phyloP scores from a whole-genome alignment of 30 jellyfish, hydroid and myxozoan species.

The Chrysaora quinquecirrha region DNA sequence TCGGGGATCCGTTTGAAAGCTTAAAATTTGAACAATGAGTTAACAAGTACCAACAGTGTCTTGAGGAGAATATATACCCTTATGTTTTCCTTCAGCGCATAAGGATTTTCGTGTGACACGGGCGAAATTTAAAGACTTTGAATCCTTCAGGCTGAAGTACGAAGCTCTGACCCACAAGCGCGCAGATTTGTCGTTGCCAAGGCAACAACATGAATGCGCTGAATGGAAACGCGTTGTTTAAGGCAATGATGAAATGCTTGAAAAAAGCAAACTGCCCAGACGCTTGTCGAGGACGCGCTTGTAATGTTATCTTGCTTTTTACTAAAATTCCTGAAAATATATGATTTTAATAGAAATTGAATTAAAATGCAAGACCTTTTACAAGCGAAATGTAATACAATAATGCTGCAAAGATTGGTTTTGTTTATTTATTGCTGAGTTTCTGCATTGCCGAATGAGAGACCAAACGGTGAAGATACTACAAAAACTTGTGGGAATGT shows the following conservation, averaged over 20 bases:
- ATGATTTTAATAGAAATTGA: not conserved
- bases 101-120: too few relatives aligned
- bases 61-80: too few relatives aligned
- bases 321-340: not conserved
- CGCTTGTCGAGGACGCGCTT: slow-evolving; percentile 47
- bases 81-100: too few relatives aligned
- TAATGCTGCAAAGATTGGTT: too few relatives aligned
- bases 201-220: slow-evolving; percentile 47
- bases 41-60: too few relatives aligned
- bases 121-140: too few relatives aligned
- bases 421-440: not conserved
- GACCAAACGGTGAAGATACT: slow-evolving; percentile 38
- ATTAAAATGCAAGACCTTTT: not conserved
- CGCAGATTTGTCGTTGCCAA: slow-evolving; percentile 40
- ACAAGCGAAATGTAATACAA: too few relatives aligned
- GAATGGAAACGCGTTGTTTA: slow-evolving; percentile 42
- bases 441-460: slow-evolving; percentile 56
- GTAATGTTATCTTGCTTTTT: not conserved
- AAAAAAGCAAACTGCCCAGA: not conserved
- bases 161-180: too few relatives aligned
- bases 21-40: too few relatives aligned
- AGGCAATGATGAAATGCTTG: slow-evolving; percentile 46
- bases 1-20: too few relatives aligned
- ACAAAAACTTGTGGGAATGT: slow-evolving; percentile 71
- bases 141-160: too few relatives aligned